These are phyloP conservation scores for Meteorus cinctellus DNA, from an alignment of 2,888 invertebrate species.

Conservation along the genomic window DNA sequence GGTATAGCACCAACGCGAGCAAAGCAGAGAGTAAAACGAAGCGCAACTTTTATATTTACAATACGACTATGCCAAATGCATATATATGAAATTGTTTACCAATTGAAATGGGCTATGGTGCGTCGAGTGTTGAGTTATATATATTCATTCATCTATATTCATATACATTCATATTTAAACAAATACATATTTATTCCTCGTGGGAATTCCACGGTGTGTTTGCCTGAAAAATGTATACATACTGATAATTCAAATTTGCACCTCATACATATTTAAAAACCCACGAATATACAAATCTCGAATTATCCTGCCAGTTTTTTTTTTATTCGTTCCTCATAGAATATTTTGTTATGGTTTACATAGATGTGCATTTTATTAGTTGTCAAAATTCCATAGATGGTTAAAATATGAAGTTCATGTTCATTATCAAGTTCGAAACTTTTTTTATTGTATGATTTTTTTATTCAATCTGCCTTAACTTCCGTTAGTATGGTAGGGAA, in stretches of 20 bases:
- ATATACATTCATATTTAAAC: not conserved
- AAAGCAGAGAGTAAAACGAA: not conserved
- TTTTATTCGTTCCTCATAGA: not conserved
- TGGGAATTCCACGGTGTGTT: not conserved
- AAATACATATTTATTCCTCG: not conserved
- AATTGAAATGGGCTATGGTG: slow-evolving; percentile 35
- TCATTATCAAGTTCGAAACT: not conserved
- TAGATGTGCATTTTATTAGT: not conserved
- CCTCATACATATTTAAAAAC: not conserved
- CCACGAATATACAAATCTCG: too few relatives aligned
- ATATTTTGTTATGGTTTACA: not conserved
- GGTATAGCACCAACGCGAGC: not conserved
- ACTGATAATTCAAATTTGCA: not conserved
- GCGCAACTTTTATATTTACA: slow-evolving; percentile 32
- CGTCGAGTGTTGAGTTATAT: not conserved
- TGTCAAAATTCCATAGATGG: not conserved
- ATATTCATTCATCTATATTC: not conserved
- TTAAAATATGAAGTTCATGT: not conserved
- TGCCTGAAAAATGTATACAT: not conserved
- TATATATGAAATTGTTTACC: slow-evolving; percentile 41
- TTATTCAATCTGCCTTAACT: too few relatives aligned
- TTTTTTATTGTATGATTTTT: not conserved
- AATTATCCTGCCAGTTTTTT: too few relatives aligned
- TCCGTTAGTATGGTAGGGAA: too few relatives aligned
- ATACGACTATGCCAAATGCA: slow-evolving; percentile 34